Evolutionary conservation across 2,797 vertebrate genomes (phyloP).

Genomic region (Petrocephalus sullivani): DNA sequence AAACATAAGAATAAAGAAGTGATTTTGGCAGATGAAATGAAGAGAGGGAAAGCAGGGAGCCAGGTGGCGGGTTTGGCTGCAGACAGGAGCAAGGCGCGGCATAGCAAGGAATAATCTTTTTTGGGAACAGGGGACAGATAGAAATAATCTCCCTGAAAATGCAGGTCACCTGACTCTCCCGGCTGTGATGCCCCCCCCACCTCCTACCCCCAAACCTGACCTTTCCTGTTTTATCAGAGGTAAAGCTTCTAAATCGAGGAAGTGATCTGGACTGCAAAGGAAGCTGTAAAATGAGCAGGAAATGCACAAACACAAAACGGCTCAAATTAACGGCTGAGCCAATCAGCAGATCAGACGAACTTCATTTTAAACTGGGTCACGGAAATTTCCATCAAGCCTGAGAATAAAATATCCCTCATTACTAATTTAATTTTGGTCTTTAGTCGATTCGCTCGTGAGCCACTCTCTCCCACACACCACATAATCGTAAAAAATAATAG

Average conservation of each 20-base stretch:
- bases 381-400: neutral
- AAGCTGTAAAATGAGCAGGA: neutral
- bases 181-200: neutral
- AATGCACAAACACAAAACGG: neutral
- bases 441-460: neutral
- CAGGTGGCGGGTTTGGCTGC: neutral
- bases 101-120: neutral
- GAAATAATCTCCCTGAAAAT: conserved; percentile 3
- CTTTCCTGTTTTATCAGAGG: neutral
- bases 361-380: neutral
- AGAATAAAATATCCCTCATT: conserved; percentile 12
- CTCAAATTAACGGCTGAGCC: neutral
- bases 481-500: neutral
- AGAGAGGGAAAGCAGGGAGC: neutral
- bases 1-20: conserved; percentile 6
- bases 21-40: neutral
- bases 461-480: neutral
- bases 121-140: neutral
- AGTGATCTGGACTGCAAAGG: neutral
- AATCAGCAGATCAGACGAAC: conserved; percentile 8
- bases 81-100: neutral
- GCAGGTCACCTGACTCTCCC: neutral
- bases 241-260: neutral
- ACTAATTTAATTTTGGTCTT: conserved; percentile 4
- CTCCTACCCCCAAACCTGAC: neutral